A percentile compares a stretch with the other conserved stretches of the same genome.
Conservation (phyloP, 2,113 vertebrate species). For the Leiothrix lutea region DNA sequence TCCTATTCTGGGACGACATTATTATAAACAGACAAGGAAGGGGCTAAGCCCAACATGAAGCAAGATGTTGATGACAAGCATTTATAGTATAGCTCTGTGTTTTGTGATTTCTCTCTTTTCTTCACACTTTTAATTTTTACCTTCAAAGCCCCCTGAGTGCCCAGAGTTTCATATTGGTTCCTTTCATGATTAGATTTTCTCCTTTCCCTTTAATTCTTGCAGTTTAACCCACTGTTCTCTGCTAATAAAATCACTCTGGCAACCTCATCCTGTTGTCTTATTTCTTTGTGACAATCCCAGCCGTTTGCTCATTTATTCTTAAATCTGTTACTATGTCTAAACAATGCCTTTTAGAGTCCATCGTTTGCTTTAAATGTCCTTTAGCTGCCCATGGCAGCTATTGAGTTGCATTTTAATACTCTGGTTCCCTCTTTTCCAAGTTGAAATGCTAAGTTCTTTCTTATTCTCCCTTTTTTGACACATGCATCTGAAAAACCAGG, state of each 20-base stretch:
- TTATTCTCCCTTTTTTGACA: neutral
- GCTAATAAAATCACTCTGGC: neutral
- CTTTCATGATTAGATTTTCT: neutral
- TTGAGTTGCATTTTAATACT: neutral
- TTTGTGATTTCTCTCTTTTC: neutral
- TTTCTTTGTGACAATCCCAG: neutral
- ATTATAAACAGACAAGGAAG: neutral
- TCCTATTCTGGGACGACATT: neutral
- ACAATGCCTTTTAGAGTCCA: neutral
- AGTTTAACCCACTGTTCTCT: neutral
- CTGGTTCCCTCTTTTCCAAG: neutral
- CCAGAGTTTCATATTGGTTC: neutral
- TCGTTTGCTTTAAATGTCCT: neutral
- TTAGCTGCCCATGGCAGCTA: neutral
- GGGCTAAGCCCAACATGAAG: neutral
- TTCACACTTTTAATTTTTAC: neutral
- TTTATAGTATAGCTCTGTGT: neutral
- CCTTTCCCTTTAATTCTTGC: neutral
- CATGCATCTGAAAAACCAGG: neutral
- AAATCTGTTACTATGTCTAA: neutral
- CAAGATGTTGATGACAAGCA: neutral
- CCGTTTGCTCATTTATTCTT: neutral
- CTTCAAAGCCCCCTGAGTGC: neutral
- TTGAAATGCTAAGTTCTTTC: neutral
- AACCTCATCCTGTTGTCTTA: neutral